phyloP scores from a whole-genome alignment of 2,113 vertebrate genomes.

The Sarotherodon lohbergeri region DNA sequence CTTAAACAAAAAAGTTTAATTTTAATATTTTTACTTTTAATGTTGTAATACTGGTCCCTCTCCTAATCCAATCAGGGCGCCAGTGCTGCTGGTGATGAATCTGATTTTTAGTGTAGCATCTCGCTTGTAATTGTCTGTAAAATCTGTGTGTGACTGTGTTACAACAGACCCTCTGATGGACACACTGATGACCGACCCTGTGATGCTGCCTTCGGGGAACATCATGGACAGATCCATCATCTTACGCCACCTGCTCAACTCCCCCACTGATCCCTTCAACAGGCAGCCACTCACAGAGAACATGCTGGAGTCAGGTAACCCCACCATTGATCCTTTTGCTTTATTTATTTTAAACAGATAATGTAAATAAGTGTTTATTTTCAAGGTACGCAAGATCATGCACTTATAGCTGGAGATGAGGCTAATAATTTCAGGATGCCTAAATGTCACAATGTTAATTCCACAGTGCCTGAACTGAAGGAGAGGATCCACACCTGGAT shows the following conservation, averaged over 20 bases:
- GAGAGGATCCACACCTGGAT: constrained; percentile 97
- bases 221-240: constrained; percentile 98
- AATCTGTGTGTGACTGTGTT: background rate
- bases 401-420: background rate
- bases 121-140: background rate
- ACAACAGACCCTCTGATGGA: constrained; percentile 93
- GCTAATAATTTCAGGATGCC: background rate
- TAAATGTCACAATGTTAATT: background rate
- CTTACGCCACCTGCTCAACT: constrained; percentile 93
- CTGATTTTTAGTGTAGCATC: background rate
- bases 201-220: constrained; percentile 91
- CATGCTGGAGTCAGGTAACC: constrained; percentile 94
- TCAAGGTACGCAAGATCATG: background rate
- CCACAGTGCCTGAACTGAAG: constrained; percentile 91
- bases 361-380: background rate
- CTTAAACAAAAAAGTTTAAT: background rate
- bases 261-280: constrained; percentile 97
- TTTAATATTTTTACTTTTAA: background rate
- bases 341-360: background rate
- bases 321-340: background rate
- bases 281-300: constrained; percentile 92
- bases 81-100: background rate
- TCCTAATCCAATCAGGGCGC: background rate
- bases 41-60: background rate
- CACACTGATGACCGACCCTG: constrained; percentile 95